phyloP scores from a whole-genome alignment of 2,888 invertebrate genomes.

The Mayetiola destructor region DNA sequence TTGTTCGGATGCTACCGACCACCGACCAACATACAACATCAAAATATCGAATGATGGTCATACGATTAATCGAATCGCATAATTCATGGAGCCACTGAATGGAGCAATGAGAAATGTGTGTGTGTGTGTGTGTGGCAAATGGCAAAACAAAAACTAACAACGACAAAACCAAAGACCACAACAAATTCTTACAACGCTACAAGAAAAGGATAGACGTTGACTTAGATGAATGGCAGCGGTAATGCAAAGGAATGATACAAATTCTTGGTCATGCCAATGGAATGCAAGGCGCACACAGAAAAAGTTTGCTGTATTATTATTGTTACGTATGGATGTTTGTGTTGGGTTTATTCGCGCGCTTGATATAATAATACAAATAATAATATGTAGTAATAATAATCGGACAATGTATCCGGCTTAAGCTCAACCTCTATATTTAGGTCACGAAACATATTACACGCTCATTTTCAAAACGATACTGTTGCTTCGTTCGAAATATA shows the following conservation, averaged over 20 bases:
- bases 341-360: no score
- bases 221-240: no score
- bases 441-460: slow-evolving; percentile 9
- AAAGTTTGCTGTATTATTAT: neutral
- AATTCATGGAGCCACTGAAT: slow-evolving; percentile 1
- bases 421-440: slow-evolving; percentile 1
- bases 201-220: no score
- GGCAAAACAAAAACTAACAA: no score
- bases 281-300: neutral
- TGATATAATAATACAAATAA: slow-evolving; percentile 3
- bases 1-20: neutral
- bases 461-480: neutral
- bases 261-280: no score
- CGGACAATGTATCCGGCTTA: neutral
- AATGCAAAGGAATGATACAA: no score
- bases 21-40: neutral
- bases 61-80: neutral
- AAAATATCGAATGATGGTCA: neutral
- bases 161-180: no score
- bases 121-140: no score
- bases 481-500: no score
- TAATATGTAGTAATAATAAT: no score
- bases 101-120: neutral
- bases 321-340: slow-evolving; percentile 8
- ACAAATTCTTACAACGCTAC: no score